A percentile compares a stretch with the other conserved stretches of the same genome.
Evolutionary conservation across 1,140 invertebrate genomes (phyloP).

Genomic region (Drosophila mojavensis): DNA sequence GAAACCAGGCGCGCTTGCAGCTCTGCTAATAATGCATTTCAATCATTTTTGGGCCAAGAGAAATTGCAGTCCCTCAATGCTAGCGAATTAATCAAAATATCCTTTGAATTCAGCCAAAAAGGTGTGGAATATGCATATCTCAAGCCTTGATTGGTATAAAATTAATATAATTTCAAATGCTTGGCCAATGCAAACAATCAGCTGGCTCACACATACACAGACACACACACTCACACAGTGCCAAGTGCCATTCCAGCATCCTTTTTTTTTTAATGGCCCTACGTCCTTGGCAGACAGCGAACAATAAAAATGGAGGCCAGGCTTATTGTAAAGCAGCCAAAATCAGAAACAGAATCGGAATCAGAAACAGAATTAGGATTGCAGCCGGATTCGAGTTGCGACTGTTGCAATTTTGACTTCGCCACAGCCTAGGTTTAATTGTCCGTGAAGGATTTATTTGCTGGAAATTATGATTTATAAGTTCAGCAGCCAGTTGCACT

Average conservation of each 20-base stretch:
- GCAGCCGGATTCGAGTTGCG: conserved; percentile 30
- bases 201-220: not conserved
- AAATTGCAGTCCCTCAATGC: conserved; percentile 14
- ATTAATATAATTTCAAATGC: conserved; percentile 4
- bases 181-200: conserved; percentile 5
- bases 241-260: conserved; percentile 5
- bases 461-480: conserved; percentile 81
- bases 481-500: conserved; percentile 62
- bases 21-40: conserved; percentile 28
- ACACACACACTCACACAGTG: conserved; percentile 10
- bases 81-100: conserved; percentile 39
- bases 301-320: conserved; percentile 18
- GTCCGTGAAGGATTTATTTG: conserved; percentile 81
- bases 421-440: conserved; percentile 65
- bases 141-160: conserved; percentile 14
- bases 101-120: conserved; percentile 16
- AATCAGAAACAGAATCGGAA: conserved; percentile 22
- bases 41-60: conserved; percentile 4
- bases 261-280: conserved; percentile 32
- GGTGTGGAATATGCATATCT: conserved; percentile 27
- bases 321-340: conserved; percentile 37
- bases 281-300: conserved; percentile 46
- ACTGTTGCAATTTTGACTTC: conserved; percentile 69
- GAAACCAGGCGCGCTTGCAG: too few relatives aligned
- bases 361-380: conserved; percentile 25